Evolutionary conservation across 2,113 vertebrate species (phyloP), one percentile per base, ranked within the genome.

Genomic region (Ammodytes dubius): DNA sequence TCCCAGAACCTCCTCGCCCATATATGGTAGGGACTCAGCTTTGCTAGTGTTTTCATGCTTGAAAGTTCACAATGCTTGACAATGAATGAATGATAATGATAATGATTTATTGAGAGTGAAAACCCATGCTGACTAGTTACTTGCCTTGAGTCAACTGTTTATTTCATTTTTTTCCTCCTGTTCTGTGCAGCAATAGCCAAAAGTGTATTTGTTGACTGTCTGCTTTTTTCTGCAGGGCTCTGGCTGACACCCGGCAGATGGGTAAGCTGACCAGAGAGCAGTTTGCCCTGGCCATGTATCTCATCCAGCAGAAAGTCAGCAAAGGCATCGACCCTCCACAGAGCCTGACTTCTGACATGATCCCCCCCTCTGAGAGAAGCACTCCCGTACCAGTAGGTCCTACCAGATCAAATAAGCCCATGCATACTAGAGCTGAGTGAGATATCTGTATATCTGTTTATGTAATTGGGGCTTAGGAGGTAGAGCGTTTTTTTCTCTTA

Each of bases 301-400:
- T 99, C 87, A 99, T 99, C 79, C 97, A 99, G 66, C 98, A 97
- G 95, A 99, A 99, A 91, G 98, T 99, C 91, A 97, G 95, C 92
- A 99, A 99, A 90, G 97, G 98, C 80, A 70, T 97, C 12, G 98
- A 99, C 87, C 98, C 98, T 39, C 98, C 98, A 0, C 98, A 99
- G 81, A 90, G 95, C 1, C 94, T 99, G 74, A 94, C 96, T 2
- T 91, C 97, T 0, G 98, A 99, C 67, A 99, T 99, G 98, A 95
- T 99, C 63, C 98, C 98, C 2, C 98, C 98, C 0, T 94, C 97
- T 0, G 98, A 99, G 86, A 96, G 98, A 79, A 95, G 92, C 75
- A 96, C 96, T 0, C 97, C 97, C 0, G 88, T 96, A 75, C 95
- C 95, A 60, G 98, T 98, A 93, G 93, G 94, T 94, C 27, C 0